These are phyloP conservation scores for Caenorhabditis elegans DNA, from an alignment of 1,140 invertebrate species.

Conservation along the genomic window DNA sequence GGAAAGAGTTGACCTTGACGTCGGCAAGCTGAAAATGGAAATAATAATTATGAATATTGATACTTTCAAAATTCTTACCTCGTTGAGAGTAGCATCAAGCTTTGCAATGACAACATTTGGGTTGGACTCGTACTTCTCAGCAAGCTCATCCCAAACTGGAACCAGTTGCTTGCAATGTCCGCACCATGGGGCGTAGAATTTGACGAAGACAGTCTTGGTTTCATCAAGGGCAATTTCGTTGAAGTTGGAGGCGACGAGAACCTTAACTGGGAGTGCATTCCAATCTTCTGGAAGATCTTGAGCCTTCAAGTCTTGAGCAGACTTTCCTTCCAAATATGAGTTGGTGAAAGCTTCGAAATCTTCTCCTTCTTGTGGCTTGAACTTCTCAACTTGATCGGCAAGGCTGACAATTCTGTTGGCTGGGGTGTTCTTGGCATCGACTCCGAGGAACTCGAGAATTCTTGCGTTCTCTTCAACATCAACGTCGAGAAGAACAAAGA, in stretches of 20 bases:
- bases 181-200: slow-evolving; percentile 71
- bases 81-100: slow-evolving; percentile 70
- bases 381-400: slow-evolving; percentile 96
- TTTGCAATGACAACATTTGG: slow-evolving; percentile 69
- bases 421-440: slow-evolving; percentile 88
- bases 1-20: slow-evolving; percentile 10
- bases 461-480: slow-evolving; percentile 92
- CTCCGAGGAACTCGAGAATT: slow-evolving; percentile 98
- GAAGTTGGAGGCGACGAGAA: slow-evolving; percentile 70
- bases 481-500: slow-evolving; percentile 92
- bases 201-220: slow-evolving; percentile 68
- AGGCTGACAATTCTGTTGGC: slow-evolving; percentile 87
- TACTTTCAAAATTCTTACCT: slow-evolving; percentile 46
- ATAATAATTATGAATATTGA: not conserved
- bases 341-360: slow-evolving; percentile 80
- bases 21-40: slow-evolving; percentile 20
- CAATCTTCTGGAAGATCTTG: slow-evolving; percentile 94
- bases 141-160: slow-evolving; percentile 53
- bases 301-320: slow-evolving; percentile 85
- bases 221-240: slow-evolving; percentile 67
- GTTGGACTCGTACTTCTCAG: slow-evolving; percentile 56
- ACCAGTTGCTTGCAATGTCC: slow-evolving; percentile 53
- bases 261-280: slow-evolving; percentile 72
- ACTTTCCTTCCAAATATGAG: slow-evolving; percentile 83
- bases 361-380: slow-evolving; percentile 81